Evolutionary conservation across 2,113 vertebrate genomes (phyloP), one percentile per base, ranked within the genome.

Genomic region (Oncorhynchus keta): DNA sequence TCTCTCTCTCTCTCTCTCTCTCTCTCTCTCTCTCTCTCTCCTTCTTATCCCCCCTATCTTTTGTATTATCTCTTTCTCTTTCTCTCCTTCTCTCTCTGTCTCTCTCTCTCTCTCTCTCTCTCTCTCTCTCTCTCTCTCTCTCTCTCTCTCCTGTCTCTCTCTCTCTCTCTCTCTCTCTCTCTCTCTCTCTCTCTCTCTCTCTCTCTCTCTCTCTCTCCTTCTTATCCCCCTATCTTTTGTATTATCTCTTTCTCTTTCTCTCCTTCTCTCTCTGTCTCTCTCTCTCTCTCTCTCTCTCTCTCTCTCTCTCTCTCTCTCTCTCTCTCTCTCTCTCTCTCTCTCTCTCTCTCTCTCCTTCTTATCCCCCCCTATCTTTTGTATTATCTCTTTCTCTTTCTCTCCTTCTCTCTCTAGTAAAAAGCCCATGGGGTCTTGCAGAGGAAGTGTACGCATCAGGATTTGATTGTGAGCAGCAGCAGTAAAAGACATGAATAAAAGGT

Each of bases 401-500:
- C 59, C 16, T 45, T 30, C n/a, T 30, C 45, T 30, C 20, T 35
- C 30, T 26, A 5, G 22, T 28, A 65, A 24, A 28, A 12, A 26
- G 18, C 48, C 9, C 65, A 72, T 79, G 75, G 72, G 79, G 68
- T 85, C 80, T 79, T 8, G 0, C n/a, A 73, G 71, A 88, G 88
- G 90, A 89, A 90, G 82, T 82, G 78, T 76, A 88, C 55, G 32
- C 26, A 70, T 86, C 82, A 79, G 73, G 65, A 65, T 62, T 77
- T 88, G 89, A 91, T 89, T 87, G 82, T 87, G 82, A 55, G 80
- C 81, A 85, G 77, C 82, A 83, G 88, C 77, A 84, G 81, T 85
- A 87, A 86, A 87, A 86, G 68, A 87, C 82, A 75, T 79, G 85
- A 83, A 91, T 87, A 85, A 89, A 91, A 90, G 86, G 89, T 87